These are phyloP conservation scores for Otus sunia DNA, from an alignment of 2,113 vertebrate genomes.

Conservation along the genomic window DNA sequence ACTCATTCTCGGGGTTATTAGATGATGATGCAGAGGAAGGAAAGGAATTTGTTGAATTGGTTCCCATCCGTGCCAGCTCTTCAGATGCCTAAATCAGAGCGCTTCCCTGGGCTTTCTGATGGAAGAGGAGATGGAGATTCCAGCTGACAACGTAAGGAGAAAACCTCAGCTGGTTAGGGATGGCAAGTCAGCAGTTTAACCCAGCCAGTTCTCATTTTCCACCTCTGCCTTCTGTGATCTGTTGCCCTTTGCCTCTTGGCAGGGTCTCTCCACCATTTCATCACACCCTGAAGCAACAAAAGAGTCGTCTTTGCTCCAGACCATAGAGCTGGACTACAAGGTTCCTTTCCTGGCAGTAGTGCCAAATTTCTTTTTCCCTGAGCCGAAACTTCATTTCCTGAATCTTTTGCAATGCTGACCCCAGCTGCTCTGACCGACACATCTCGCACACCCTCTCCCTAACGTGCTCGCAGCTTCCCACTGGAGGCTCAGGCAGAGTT, in stretches of 20 bases:
- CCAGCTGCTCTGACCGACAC: neutral
- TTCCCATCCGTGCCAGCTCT: neutral
- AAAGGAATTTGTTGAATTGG: neutral
- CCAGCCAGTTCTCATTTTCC: neutral
- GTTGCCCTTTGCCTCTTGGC: neutral
- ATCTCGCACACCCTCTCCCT: neutral
- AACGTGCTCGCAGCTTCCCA: neutral
- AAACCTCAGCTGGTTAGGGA: neutral
- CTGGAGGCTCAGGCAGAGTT: neutral
- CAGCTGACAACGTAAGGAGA: accelerated
- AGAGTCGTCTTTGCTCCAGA: neutral
- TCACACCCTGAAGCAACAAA: slow-evolving; percentile 18
- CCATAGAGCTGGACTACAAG: neutral
- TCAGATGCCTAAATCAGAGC: accelerated
- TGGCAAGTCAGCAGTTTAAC: accelerated
- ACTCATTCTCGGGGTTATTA: accelerated
- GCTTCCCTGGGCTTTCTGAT: neutral
- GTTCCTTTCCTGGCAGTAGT: neutral
- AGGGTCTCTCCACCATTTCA: slow-evolving; percentile 27
- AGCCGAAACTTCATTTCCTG: slow-evolving; percentile 1
- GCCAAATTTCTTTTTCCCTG: neutral
- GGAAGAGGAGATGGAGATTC: neutral
- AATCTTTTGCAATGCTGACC: neutral
- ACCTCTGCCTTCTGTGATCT: neutral
- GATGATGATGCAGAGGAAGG: neutral